phyloP scores from a whole-genome alignment of 2,113 vertebrate species.

The Stegostoma tigrinum region DNA sequence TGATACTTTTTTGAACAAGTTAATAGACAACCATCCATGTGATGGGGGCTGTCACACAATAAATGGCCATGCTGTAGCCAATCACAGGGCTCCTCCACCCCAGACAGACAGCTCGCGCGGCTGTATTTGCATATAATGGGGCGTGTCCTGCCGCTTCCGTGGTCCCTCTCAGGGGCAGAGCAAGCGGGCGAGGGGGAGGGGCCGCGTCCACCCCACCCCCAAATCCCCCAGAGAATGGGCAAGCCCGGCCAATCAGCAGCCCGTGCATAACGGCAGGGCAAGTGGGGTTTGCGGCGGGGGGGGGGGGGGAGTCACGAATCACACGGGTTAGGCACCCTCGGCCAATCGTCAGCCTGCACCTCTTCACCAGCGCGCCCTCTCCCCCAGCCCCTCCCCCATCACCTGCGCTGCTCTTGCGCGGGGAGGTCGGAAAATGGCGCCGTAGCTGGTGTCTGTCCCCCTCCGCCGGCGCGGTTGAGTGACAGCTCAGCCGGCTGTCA shows the following conservation, averaged over 20 bases:
- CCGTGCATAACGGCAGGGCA: too few species aligned
- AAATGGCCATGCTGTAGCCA: constrained; percentile 88
- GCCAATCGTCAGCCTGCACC: constrained; percentile 67
- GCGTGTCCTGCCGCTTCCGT: constrained; percentile 59
- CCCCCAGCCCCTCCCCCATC: constrained; percentile 61
- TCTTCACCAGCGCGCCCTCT: constrained; percentile 32
- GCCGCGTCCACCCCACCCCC: neutral
- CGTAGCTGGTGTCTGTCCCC: constrained; percentile 16
- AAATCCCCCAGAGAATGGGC: too few species aligned
- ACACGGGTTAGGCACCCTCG: constrained; percentile 43
- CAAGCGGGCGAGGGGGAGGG: constrained; percentile 45
- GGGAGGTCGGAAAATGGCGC: constrained; percentile 59
- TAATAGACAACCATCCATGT: constrained; percentile 99
- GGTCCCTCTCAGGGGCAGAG: constrained; percentile 48
- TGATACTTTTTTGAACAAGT: constrained; percentile 99
- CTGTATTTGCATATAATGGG: constrained; percentile 82
- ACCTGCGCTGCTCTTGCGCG: constrained; percentile 59
- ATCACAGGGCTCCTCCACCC: constrained; percentile 78
- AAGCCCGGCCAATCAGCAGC: too few species aligned
- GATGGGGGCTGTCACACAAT: constrained; percentile 97
- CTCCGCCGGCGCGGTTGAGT: neutral
- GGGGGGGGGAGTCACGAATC: constrained; percentile 41
- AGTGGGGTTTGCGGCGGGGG: neutral
- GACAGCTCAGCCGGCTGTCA: neutral
- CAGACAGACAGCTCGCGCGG: constrained; percentile 56